Base-by-base conservation (phyloP, 2,888 invertebrate genomes). In the Anoncus sp. region DNA sequence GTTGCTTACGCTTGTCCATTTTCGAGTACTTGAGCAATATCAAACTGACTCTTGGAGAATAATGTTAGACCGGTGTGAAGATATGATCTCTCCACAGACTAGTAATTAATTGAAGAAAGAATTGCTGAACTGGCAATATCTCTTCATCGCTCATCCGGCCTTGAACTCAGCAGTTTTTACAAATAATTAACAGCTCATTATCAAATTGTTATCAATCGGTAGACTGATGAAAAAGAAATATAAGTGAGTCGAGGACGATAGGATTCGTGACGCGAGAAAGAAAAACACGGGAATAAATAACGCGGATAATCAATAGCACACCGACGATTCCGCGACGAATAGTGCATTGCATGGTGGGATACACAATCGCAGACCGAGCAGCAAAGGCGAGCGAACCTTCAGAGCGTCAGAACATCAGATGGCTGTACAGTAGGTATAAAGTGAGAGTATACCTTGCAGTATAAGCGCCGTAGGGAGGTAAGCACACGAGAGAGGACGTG, bases 381-480 rank as follows among this genome's bases (percentile, higher is more conserved):
- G 51, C 65, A 40, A 51, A 65, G 24, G 65, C 51, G 40, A 51
- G 66, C 27, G 20, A 55, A 67, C 31, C 47, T 73, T 53, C 45
- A 16, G 69, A 63, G 67, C 49, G 47, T 73, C 69, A 62, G 57
- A 59, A 73, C 62, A 67, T 69, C 73, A 63, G 57, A 73, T 73
- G 57, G 55, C 38, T 63, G 55, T 69, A 63, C 62, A 59, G 63
- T 63, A 57, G 62, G 75, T 55, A 57, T 22, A 51, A 66, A 51
- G 45, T 27, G 22, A 31, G 35, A 75, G 63, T 75, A 70, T 70
- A 70, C 31, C 63, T 62, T 70, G 55, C n/a, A n/a, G n/a, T 40
- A 70, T 69, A 77, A 79, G 63, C 75, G 75, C 73, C 71, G 74
- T 65, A 55, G 71, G 76, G 53, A 38, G 69, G 69, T 63, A 57